Conservation (phyloP, 1,140 invertebrate species). For the Euwallacea similis region DNA sequence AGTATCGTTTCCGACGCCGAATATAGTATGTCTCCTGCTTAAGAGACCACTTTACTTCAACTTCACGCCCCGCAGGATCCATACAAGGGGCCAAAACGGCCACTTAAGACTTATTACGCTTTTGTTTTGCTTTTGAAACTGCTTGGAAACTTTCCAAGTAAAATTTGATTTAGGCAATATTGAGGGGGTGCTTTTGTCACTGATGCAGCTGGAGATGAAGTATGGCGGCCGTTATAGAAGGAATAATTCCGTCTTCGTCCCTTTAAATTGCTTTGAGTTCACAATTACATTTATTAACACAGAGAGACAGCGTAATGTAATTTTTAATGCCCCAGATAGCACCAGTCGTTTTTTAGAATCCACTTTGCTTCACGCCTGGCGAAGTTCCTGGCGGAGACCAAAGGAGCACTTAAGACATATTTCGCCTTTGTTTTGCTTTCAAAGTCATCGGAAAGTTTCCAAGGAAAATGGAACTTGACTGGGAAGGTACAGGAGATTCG, state of each 20-base stretch:
- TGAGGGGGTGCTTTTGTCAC: background rate
- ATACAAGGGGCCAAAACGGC: constrained; percentile 32
- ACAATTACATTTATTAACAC: background rate
- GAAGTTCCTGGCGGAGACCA: background rate
- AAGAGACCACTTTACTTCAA: constrained; percentile 32
- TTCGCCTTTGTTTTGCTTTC: constrained; percentile 1
- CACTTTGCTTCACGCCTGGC: background rate
- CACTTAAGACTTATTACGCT: constrained; percentile 31
- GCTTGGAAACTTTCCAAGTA: constrained; percentile 26
- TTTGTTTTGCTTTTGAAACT: constrained; percentile 27
- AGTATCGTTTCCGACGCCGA: constrained; percentile 34
- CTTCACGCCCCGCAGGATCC: constrained; percentile 33
- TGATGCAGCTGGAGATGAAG: no score
- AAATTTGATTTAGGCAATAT: constrained; percentile 28
- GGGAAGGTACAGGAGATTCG: no score
- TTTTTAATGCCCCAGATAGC: background rate
- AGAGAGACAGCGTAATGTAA: background rate
- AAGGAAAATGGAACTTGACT: background rate
- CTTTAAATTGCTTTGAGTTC: background rate
- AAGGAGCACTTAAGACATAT: background rate
- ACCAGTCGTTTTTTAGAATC: background rate
- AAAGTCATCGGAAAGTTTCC: background rate
- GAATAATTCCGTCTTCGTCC: background rate
- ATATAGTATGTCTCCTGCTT: constrained; percentile 24
- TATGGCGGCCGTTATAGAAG: background rate